phyloP scores from a whole-genome alignment of 1,140 invertebrate genomes.

The Apis cerana region DNA sequence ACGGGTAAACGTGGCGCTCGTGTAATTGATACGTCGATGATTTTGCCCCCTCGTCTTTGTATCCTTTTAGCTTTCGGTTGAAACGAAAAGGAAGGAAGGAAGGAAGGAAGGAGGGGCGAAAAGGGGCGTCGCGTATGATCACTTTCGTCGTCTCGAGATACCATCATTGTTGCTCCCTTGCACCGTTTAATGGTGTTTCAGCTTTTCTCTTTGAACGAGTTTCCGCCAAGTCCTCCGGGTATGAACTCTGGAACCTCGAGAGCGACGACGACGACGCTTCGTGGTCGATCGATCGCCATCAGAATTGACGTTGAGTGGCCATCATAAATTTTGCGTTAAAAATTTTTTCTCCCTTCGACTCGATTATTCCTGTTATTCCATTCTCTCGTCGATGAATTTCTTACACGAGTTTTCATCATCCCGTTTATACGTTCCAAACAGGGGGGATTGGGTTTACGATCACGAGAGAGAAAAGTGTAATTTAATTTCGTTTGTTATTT shows the following conservation, averaged over 20 bases:
- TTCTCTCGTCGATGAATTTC: not conserved
- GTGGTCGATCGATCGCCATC: constrained; percentile 32
- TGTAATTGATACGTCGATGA: constrained; percentile 78
- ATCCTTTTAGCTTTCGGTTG: not conserved
- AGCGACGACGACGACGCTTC: constrained; percentile 9
- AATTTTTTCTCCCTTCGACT: not conserved
- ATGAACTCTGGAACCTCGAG: constrained; percentile 10
- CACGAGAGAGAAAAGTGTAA: not conserved
- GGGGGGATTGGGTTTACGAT: not conserved
- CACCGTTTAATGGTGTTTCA: constrained; percentile 55
- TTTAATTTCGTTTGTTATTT: not conserved
- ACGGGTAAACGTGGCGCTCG: constrained; percentile 67
- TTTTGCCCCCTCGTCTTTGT: not conserved
- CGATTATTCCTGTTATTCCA: too few species aligned
- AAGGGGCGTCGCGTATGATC: constrained; percentile 34
- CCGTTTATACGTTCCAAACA: too few species aligned
- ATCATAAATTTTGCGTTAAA: too few species aligned
- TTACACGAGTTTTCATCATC: too few species aligned
- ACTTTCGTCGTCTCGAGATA: constrained; percentile 51
- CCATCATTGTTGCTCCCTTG: constrained; percentile 54
- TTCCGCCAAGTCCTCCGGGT: constrained; percentile 20
- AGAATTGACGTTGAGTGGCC: not conserved
- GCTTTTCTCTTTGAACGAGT: constrained; percentile 44
- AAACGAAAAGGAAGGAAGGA: not conserved
- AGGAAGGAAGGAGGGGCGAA: not conserved